A percentile compares a stretch with the other conserved stretches of the same genome.
Evolutionary conservation across 2,888 invertebrate species (phyloP).

Genomic region (Ormia ochracea): DNA sequence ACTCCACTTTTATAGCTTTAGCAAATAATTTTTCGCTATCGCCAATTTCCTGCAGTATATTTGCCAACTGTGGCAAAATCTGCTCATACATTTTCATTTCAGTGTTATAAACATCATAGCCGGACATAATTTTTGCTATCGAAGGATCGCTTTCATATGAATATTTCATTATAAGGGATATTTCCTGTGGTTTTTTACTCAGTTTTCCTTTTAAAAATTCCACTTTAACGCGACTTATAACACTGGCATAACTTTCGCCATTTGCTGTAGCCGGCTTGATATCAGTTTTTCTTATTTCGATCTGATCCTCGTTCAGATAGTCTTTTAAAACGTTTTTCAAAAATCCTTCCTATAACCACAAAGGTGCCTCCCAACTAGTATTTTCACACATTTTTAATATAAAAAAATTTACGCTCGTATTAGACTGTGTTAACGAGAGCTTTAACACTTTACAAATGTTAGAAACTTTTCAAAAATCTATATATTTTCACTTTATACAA

Average conservation of each 20-base stretch:
- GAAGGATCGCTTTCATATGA: constrained; percentile 68
- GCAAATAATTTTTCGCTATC: constrained; percentile 69
- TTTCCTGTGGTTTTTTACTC: constrained; percentile 38
- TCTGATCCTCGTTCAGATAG: constrained; percentile 65
- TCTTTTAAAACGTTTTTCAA: constrained; percentile 66
- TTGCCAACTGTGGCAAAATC: constrained; percentile 67
- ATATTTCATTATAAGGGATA: constrained; percentile 68
- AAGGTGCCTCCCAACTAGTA: constrained; percentile 26
- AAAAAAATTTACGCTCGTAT: too few species aligned
- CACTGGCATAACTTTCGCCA: constrained; percentile 71
- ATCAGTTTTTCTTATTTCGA: constrained; percentile 63
- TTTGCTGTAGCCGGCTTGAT: constrained; percentile 68
- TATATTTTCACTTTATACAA: too few species aligned
- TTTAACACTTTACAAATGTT: too few species aligned
- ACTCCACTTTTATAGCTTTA: constrained; percentile 68
- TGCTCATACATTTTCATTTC: constrained; percentile 72
- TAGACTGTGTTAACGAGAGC: too few species aligned
- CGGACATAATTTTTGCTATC: constrained; percentile 62
- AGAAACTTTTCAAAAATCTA: too few species aligned
- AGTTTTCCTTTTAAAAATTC: constrained; percentile 67
- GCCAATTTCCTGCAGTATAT: constrained; percentile 61
- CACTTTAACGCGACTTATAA: constrained; percentile 68
- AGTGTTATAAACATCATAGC: constrained; percentile 67
- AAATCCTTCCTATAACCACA: constrained; percentile 69
- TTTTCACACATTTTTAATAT: background rate